Base-by-base conservation (phyloP, 2,888 invertebrate genomes). In the Stenchaetothrips biformis region DNA sequence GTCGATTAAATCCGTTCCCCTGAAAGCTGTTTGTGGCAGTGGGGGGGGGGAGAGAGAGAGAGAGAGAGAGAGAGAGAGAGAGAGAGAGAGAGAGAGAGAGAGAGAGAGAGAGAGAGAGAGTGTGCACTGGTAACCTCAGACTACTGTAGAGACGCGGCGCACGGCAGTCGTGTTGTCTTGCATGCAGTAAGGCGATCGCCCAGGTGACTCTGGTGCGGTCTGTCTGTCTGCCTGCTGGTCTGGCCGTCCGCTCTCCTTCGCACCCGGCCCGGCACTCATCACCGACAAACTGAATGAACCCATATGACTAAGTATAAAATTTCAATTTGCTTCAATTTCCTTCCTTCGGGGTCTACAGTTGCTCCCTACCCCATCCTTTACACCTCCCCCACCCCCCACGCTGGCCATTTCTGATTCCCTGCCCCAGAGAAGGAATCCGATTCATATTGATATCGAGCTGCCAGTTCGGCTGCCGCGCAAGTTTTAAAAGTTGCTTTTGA, bases 401-500 rank as follows among this genome's bases (percentile, higher is more conserved):
- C 53, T 53, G 4, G 13, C 53, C 53, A 53, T 8, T 11, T 53
- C 13, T 53, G 13, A 53, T 53, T 53, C 53, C 53, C 13, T 7
- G 18, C 53, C 37, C 53, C 1, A 9, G 67, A 11, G 67, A 25
- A 74, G 67, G 21, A 25, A 74, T 74, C 25, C 21, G 67, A 25
- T 74, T 74, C 67, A 25, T 74, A 74, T 74, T 74, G 67, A 74
- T 74, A 74, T 74, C 67, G 67, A 74, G 67, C 67, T 21, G 67
- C 25, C 67, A 74, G 67, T 16, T 13, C 59, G 18, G 59, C 59
- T 6, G 13, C 13, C 59, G 13, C 59, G 67, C 67, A 74, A 74
- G 67, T 74, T 74, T 74, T 74, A 74, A 74, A 74, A 74, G 67
- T 74, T 74, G 59, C 67, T 74, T 25, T 25, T 74, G 67, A 74